These are phyloP conservation scores for Drosophila kanekoi DNA, from an alignment of 2,888 invertebrate genomes.

Conservation along the genomic window DNA sequence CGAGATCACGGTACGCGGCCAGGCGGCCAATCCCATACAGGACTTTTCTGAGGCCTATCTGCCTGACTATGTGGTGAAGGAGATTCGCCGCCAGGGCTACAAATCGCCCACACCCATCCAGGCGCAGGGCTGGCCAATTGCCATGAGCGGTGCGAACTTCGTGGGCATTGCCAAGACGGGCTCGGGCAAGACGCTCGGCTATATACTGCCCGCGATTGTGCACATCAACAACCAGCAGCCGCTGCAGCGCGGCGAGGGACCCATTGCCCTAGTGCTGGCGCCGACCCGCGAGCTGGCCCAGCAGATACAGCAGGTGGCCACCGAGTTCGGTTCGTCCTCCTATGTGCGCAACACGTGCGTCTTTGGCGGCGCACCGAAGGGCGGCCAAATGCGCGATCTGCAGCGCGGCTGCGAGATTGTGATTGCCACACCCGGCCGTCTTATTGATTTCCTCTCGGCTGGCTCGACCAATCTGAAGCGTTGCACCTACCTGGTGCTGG, in stretches of 20 bases:
- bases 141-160: constrained; percentile 92
- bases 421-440: constrained; percentile 96
- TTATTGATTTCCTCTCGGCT: constrained; percentile 94
- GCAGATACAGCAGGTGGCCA: constrained; percentile 93
- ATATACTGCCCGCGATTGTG: constrained; percentile 93
- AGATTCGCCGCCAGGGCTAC: constrained; percentile 89
- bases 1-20: constrained; percentile 91
- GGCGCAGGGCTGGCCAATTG: constrained; percentile 95
- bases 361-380: constrained; percentile 96
- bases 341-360: constrained; percentile 94
- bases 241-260: constrained; percentile 92
- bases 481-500: constrained; percentile 95
- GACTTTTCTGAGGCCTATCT: constrained; percentile 92
- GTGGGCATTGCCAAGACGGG: constrained; percentile 95
- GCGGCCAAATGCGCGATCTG: constrained; percentile 90
- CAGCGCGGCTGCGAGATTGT: constrained; percentile 94
- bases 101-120: constrained; percentile 93
- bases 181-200: constrained; percentile 92
- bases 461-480: constrained; percentile 91
- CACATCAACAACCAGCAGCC: constrained; percentile 94
- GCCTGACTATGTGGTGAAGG: constrained; percentile 90
- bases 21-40: constrained; percentile 91
- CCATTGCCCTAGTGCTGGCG: constrained; percentile 92
- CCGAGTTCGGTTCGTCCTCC: constrained; percentile 92
- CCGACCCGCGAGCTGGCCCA: constrained; percentile 93